Evolutionary conservation across 1,140 invertebrate species (phyloP).

Genomic region (Neuroterus valhalla): DNA sequence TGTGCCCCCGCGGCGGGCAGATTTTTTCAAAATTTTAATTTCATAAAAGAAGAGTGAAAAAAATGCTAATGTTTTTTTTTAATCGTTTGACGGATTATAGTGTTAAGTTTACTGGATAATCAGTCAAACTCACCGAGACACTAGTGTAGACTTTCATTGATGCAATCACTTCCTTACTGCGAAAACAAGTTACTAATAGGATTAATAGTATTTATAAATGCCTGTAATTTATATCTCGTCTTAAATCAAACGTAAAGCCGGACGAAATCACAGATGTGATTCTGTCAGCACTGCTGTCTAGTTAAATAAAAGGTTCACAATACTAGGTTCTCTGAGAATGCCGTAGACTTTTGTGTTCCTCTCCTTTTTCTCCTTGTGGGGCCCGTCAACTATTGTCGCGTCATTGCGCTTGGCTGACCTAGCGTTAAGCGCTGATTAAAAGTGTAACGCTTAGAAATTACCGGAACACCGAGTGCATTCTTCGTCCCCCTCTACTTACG

Average conservation of each 20-base stretch:
- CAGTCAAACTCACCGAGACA: too few species aligned
- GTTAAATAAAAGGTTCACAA: conserved; percentile 38
- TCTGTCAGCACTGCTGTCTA: conserved; percentile 48
- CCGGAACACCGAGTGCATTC: conserved; percentile 19
- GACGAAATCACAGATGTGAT: conserved; percentile 44
- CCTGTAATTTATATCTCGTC: conserved; percentile 15
- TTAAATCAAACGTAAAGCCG: conserved; percentile 26
- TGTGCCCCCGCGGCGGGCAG: too few species aligned
- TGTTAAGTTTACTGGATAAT: too few species aligned
- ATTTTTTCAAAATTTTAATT: not conserved
- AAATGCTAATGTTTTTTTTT: not conserved
- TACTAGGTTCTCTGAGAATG: not conserved
- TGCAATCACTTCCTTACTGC: too few species aligned
- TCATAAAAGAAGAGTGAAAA: not conserved
- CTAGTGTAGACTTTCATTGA: too few species aligned
- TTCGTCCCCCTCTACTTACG: conserved; percentile 29
- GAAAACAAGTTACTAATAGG: not conserved
- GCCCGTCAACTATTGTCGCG: conserved; percentile 51
- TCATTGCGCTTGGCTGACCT: conserved; percentile 58
- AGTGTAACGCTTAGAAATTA: conserved; percentile 63
- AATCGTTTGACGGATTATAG: not conserved
- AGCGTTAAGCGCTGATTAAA: conserved; percentile 65
- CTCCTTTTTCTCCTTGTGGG: conserved; percentile 43
- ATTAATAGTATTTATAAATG: not conserved
- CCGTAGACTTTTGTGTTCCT: conserved; percentile 40